These are phyloP conservation scores for Chaetophractus vellerosus DNA, from an alignment of 2,797 vertebrate species.

Conservation along the genomic window DNA sequence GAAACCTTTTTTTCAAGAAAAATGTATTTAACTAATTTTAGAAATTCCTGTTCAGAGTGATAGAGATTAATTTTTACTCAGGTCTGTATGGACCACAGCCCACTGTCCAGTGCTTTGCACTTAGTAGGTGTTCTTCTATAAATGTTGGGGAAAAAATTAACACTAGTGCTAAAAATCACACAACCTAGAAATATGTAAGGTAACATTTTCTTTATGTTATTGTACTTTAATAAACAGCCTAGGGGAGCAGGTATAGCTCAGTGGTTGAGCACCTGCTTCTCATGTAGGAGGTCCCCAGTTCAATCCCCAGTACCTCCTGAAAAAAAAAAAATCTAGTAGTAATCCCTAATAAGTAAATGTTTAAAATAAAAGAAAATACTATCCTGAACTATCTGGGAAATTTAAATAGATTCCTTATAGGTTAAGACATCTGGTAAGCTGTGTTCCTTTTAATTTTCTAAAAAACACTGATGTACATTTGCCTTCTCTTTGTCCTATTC, in stretches of 20 bases:
- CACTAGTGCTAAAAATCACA: neutral
- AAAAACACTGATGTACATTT: neutral
- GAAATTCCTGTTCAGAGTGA: conserved; percentile 23
- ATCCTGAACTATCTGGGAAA: conserved; percentile 1
- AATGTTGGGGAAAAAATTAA: neutral
- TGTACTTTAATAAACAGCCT: neutral
- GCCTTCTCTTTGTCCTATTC: neutral
- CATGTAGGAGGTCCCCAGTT: too few species aligned
- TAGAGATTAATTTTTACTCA: neutral
- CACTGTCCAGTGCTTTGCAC: neutral
- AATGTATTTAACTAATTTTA: conserved; percentile 39
- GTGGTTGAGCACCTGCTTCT: too few species aligned
- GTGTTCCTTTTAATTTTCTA: neutral
- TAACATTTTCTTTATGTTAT: neutral
- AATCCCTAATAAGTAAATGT: neutral
- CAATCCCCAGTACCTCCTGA: too few species aligned
- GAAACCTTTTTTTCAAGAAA: conserved; percentile 60
- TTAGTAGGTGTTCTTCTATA: neutral
- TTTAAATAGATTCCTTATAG: neutral
- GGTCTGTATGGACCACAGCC: neutral
- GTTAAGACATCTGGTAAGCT: neutral
- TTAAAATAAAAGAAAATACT: conserved; percentile 13
- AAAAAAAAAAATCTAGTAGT: neutral
- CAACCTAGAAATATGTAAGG: neutral
- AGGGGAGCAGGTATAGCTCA: too few species aligned